phyloP scores from a whole-genome alignment of 2,113 vertebrate genomes.

The Paradoxurus hermaphroditus region DNA sequence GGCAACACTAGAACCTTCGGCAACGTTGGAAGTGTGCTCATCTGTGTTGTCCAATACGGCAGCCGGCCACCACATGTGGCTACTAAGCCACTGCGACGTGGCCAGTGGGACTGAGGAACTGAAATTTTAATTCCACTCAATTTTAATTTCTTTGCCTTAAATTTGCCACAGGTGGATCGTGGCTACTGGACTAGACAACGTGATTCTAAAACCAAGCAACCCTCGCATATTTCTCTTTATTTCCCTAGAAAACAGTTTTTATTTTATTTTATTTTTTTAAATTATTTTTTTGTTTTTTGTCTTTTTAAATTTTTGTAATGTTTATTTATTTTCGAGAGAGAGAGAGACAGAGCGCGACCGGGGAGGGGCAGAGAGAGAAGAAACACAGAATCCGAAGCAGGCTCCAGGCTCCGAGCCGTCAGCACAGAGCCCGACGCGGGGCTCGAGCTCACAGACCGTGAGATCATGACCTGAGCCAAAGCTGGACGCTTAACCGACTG shows the following conservation, averaged over 20 bases:
- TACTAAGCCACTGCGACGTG: neutral
- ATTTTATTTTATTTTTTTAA: too few species aligned
- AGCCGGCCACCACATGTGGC: neutral
- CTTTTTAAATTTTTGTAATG: too few species aligned
- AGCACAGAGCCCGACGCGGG: too few species aligned
- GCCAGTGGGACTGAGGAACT: neutral
- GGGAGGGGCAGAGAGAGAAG: too few species aligned
- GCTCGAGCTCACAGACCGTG: too few species aligned
- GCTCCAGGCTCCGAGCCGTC: too few species aligned
- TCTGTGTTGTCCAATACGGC: accelerated
- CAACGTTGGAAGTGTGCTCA: accelerated
- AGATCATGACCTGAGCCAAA: too few species aligned
- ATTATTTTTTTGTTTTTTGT: too few species aligned
- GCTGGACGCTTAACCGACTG: too few species aligned
- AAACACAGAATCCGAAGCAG: too few species aligned
- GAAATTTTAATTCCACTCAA: neutral
- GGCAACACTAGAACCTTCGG: neutral
- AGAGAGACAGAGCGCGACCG: too few species aligned
- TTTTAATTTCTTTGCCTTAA: neutral
- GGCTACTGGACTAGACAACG: neutral
- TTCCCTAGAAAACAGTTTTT: neutral
- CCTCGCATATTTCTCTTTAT: neutral
- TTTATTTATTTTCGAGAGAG: too few species aligned
- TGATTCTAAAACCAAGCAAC: neutral
- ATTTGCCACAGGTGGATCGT: neutral